These are phyloP conservation scores for Noctuana brunneofusca DNA, from an alignment of 2,888 invertebrate genomes.

Conservation along the genomic window DNA sequence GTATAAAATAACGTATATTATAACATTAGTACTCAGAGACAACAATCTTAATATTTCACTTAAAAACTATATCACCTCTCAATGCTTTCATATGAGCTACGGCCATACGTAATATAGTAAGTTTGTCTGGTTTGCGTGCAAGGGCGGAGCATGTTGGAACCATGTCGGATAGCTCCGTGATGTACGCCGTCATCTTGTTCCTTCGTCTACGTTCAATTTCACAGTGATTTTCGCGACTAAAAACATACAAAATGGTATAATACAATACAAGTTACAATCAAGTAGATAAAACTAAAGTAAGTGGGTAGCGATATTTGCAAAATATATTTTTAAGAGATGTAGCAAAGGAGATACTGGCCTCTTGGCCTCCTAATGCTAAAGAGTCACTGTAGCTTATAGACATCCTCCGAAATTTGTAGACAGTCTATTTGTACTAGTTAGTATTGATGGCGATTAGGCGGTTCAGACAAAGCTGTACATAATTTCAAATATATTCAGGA, in stretches of 20 bases:
- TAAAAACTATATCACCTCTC: constrained; percentile 87
- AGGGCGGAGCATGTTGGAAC: constrained; percentile 99
- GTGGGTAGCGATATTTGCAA: not conserved
- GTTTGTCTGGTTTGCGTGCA: constrained; percentile 99
- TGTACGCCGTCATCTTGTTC: constrained; percentile 99
- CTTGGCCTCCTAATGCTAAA: no score
- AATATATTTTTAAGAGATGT: no score
- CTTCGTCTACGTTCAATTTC: constrained; percentile 98
- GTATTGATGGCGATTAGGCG: no score
- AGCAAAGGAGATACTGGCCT: no score
- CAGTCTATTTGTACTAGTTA: no score
- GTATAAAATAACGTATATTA: not conserved
- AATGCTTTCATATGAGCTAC: constrained; percentile 99
- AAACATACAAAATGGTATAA: constrained; percentile 5
- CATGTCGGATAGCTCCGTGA: constrained; percentile 99
- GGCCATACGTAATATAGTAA: constrained; percentile 99
- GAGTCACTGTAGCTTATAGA: no score
- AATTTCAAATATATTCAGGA: no score
- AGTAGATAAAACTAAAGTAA: not conserved
- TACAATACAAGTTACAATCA: not conserved
- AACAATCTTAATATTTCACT: not conserved
- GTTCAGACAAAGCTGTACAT: no score
- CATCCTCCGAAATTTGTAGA: no score
- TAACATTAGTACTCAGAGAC: not conserved
- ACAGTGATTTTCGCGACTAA: constrained; percentile 97